These are phyloP conservation scores for Zoroaster sp. DNA, from an alignment of 53 echinoderm and acorn worm genomes.

Conservation along the genomic window DNA sequence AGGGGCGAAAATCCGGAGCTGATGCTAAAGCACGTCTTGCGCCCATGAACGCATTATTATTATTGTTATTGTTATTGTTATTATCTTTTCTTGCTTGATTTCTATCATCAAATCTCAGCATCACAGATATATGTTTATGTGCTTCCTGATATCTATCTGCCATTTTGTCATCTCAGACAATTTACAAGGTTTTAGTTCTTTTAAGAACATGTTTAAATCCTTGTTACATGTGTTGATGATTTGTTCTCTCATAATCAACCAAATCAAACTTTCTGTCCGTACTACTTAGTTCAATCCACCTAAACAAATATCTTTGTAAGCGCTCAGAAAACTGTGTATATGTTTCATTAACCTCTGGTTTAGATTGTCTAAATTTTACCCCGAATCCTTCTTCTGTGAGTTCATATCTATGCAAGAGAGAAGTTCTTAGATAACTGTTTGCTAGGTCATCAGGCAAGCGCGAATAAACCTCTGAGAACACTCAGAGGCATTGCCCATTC, in stretches of 20 bases:
- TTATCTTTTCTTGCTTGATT: neutral
- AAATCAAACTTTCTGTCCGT: constrained; percentile 11
- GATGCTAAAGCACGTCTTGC: too few relatives aligned
- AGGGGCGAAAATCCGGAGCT: too few relatives aligned
- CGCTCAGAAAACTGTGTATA: constrained; percentile 23
- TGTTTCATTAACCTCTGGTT: too few relatives aligned
- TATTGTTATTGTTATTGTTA: too few relatives aligned
- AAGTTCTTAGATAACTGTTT: too few relatives aligned
- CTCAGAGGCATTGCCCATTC: neutral
- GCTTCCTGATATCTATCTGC: constrained; percentile 8
- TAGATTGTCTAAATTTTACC: too few relatives aligned
- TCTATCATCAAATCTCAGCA: neutral
- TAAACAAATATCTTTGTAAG: neutral
- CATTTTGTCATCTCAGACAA: constrained; percentile 13
- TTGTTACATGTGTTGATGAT: constrained; percentile 3
- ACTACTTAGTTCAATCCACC: constrained; percentile 30
- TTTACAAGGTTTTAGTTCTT: constrained; percentile 12
- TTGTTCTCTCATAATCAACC: constrained; percentile 22
- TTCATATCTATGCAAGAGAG: too few relatives aligned
- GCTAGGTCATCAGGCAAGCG: neutral
- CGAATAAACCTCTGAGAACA: neutral
- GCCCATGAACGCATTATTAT: too few relatives aligned
- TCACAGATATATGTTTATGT: neutral
- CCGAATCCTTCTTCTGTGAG: too few relatives aligned
- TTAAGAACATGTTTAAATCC: constrained; percentile 4